Percentiles rank a stretch among this genome's conserved stretches.
Conservation (phyloP, 2,797 vertebrate species). For the Perodicticus potto region DNA sequence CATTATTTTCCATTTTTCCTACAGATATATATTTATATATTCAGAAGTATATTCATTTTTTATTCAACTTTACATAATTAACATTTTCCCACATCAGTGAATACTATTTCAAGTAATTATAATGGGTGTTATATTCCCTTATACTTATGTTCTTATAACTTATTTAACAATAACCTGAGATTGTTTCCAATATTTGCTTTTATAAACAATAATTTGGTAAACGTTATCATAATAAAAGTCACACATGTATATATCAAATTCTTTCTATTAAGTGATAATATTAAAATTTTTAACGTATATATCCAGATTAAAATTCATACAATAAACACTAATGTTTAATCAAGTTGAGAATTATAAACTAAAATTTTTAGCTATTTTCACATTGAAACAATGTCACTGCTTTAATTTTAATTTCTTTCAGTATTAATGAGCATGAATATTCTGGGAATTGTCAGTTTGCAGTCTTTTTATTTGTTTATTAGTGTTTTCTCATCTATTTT, state of each 20-base stretch:
- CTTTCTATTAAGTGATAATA: neutral
- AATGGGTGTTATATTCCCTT: neutral
- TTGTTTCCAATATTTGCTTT: constrained; percentile 10
- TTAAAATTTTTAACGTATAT: neutral
- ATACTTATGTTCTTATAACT: neutral
- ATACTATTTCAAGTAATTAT: constrained; percentile 8
- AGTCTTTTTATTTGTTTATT: constrained; percentile 39
- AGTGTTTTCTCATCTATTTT: neutral
- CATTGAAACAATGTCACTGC: neutral
- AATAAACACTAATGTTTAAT: neutral
- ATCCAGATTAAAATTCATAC: neutral
- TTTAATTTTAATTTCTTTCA: constrained; percentile 51
- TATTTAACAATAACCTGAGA: neutral
- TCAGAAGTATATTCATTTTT: neutral
- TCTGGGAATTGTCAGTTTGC: constrained; percentile 35
- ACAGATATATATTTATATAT: neutral
- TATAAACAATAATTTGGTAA: constrained; percentile 20
- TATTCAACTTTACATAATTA: neutral
- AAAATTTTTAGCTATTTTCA: neutral
- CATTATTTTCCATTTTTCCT: neutral
- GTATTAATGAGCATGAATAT: neutral
- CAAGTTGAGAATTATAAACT: neutral
- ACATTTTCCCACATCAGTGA: neutral
- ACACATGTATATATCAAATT: neutral
- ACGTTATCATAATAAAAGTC: neutral